A percentile compares a stretch with the other conserved stretches of the same genome.
These are phyloP conservation scores for Antechinus flavipes DNA, from an alignment of 2,113 vertebrate genomes.

Conservation along the genomic window DNA sequence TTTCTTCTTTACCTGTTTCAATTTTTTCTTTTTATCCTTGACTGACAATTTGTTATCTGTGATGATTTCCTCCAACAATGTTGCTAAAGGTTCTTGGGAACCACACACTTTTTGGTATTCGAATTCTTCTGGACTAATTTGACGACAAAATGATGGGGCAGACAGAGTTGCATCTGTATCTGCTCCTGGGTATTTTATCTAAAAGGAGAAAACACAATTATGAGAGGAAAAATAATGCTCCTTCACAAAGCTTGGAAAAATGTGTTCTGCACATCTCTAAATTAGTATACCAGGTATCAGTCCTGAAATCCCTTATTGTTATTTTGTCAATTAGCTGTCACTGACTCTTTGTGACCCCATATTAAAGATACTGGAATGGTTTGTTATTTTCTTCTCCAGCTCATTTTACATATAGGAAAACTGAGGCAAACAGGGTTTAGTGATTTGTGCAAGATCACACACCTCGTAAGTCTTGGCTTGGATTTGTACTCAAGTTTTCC, in stretches of 20 bases:
- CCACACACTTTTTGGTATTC: slow-evolving; percentile 84
- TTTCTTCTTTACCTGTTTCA: slow-evolving; percentile 87
- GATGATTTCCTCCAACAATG: slow-evolving; percentile 88
- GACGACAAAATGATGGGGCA: slow-evolving; percentile 83
- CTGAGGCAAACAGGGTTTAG: background rate
- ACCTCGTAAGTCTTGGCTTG: background rate
- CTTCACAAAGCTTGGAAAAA: slow-evolving; percentile 51
- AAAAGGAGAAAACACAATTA: slow-evolving; percentile 39
- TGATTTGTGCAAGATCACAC: background rate
- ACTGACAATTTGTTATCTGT: slow-evolving; percentile 85
- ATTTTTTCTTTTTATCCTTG: slow-evolving; percentile 91
- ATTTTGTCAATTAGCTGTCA: background rate
- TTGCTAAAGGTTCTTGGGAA: slow-evolving; percentile 85
- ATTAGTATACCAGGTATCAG: background rate
- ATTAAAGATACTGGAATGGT: background rate
- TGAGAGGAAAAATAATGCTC: background rate
- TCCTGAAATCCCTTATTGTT: background rate
- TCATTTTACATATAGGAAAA: background rate
- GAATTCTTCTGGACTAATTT: slow-evolving; percentile 87
- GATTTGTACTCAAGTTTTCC: background rate
- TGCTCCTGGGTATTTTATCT: slow-evolving; percentile 91
- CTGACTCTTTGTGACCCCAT: background rate
- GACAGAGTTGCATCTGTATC: slow-evolving; percentile 83
- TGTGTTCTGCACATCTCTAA: background rate
- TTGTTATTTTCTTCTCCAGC: background rate